Percentiles rank a stretch among this genome's conserved stretches.
Conservation (phyloP, 2,113 vertebrate genomes). For the Cygnus buccinator region DNA sequence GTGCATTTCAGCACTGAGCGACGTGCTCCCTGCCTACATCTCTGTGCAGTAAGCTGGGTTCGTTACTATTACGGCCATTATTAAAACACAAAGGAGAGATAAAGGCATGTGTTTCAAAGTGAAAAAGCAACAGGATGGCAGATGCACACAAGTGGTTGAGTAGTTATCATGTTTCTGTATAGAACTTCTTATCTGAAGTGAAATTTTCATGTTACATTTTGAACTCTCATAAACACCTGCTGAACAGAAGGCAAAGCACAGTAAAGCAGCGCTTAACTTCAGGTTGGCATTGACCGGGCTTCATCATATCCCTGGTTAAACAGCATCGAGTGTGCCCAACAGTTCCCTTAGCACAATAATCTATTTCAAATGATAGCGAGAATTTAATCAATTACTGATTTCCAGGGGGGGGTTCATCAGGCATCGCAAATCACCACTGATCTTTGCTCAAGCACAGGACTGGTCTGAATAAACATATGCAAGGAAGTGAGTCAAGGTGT, state of each 20-base stretch:
- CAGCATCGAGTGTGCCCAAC: fast-evolving
- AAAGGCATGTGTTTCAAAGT: neutral
- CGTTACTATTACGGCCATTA: neutral
- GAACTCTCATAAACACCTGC: neutral
- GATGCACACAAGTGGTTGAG: neutral
- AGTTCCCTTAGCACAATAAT: neutral
- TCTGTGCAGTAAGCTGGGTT: neutral
- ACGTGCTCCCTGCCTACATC: neutral
- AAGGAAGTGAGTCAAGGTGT: neutral
- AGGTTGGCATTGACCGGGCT: neutral
- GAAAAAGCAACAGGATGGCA: neutral
- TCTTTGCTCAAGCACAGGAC: slow-evolving; percentile 36
- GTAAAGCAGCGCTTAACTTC: neutral
- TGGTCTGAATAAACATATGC: neutral
- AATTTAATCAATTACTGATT: slow-evolving; percentile 40
- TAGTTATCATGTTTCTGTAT: neutral
- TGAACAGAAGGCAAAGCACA: neutral
- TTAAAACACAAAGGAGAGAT: slow-evolving; percentile 33
- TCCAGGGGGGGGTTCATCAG: neutral
- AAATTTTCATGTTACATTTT: slow-evolving; percentile 4
- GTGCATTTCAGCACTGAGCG: neutral
- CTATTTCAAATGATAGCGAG: neutral
- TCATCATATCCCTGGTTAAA: neutral
- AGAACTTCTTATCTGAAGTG: slow-evolving; percentile 17
- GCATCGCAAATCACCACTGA: neutral